Evolutionary conservation across 2,113 vertebrate genomes (phyloP).

Genomic region (Leiothrix lutea): DNA sequence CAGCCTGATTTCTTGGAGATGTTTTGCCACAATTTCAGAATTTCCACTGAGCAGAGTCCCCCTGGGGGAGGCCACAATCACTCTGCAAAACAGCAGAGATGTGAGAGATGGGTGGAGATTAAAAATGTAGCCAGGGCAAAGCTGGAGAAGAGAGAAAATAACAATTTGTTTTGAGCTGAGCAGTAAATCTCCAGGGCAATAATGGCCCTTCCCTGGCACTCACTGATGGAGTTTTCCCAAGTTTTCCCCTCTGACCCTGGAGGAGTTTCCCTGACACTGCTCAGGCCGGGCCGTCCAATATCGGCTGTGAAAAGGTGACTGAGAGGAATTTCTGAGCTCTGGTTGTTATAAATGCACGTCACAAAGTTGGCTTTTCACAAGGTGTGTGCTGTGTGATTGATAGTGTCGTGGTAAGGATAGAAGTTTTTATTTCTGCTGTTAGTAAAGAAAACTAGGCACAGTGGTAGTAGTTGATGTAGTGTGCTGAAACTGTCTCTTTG

Average conservation of each 20-base stretch:
- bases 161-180: slow-evolving; percentile 72
- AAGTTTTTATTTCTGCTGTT: too few species aligned
- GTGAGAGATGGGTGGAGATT: slow-evolving; percentile 5
- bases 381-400: too few species aligned
- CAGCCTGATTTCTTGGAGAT: neutral
- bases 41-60: neutral
- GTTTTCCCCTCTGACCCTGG: neutral
- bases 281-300: neutral
- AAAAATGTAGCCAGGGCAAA: slow-evolving; percentile 8
- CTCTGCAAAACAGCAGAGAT: neutral
- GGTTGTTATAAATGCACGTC: neutral
- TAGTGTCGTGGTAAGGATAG: too few species aligned
- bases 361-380: too few species aligned
- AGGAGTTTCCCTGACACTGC: neutral
- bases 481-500: too few species aligned
- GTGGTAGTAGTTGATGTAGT: too few species aligned
- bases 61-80: neutral
- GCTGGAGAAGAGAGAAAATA: slow-evolving; percentile 60
- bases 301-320: neutral
- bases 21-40: neutral
- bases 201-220: slow-evolving; percentile 69
- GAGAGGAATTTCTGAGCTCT: neutral
- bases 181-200: slow-evolving; percentile 71
- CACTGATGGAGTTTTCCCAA: slow-evolving; percentile 36
- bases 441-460: too few species aligned